Conservation (phyloP, 1,140 invertebrate genomes). For the Metopolophium dirhodum region DNA sequence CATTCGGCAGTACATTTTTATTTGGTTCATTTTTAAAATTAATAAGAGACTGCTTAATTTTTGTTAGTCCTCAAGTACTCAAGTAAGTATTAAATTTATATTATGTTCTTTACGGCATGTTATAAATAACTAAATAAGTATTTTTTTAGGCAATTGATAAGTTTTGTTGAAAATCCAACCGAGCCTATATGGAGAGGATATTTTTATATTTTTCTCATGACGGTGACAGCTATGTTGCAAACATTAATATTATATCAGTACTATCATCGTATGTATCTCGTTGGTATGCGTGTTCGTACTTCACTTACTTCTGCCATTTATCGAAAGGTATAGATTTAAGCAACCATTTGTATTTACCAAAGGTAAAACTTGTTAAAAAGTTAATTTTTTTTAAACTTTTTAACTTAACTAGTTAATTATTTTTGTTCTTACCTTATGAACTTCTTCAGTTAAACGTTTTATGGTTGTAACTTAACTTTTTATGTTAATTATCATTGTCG, state of each 20-base stretch:
- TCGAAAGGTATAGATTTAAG: conserved; percentile 71
- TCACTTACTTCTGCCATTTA: conserved; percentile 93
- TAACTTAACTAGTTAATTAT: too few relatives aligned
- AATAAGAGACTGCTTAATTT: conserved; percentile 84
- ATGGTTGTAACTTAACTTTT: too few relatives aligned
- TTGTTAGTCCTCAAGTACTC: conserved; percentile 83
- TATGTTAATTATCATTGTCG: too few relatives aligned
- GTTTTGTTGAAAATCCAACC: conserved; percentile 68
- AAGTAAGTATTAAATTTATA: conserved; percentile 64
- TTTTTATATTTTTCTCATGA: conserved; percentile 78
- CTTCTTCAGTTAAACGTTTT: too few relatives aligned
- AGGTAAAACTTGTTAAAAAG: too few relatives aligned
- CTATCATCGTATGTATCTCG: conserved; percentile 87
- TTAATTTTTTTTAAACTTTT: too few relatives aligned
- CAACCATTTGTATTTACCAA: too few relatives aligned
- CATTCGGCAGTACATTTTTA: conserved; percentile 84
- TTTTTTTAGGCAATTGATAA: conserved; percentile 73
- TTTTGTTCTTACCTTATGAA: too few relatives aligned
- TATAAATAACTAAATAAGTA: too few relatives aligned
- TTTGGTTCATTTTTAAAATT: conserved; percentile 82
- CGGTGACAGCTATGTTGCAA: conserved; percentile 81
- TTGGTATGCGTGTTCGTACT: conserved; percentile 90
- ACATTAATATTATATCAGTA: conserved; percentile 89
- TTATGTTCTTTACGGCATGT: too few relatives aligned
- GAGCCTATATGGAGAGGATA: conserved; percentile 86